Percentiles rank a stretch among this genome's conserved stretches.
phyloP scores from a whole-genome alignment of 2,113 vertebrate genomes.

The Noturus placidus region DNA sequence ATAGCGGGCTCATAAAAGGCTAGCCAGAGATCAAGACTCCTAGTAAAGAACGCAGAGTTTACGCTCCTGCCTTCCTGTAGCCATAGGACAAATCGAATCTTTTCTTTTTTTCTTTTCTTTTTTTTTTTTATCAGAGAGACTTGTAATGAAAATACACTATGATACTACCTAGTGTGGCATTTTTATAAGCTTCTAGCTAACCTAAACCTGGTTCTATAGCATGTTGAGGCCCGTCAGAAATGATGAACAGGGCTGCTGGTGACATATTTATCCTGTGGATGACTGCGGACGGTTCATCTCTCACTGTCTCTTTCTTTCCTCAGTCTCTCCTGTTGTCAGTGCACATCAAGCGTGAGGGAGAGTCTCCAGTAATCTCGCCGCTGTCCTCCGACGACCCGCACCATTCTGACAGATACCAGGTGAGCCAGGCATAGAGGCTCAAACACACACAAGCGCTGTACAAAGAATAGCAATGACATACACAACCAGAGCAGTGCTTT shows the following conservation, averaged over 20 bases:
- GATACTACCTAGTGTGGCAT: conserved; percentile 54
- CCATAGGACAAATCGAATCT: conserved; percentile 60
- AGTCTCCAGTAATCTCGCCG: conserved; percentile 94
- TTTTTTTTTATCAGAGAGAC: conserved; percentile 53
- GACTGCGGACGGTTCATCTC: conserved; percentile 38
- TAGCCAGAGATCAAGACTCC: conserved; percentile 52
- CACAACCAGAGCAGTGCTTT: conserved; percentile 14
- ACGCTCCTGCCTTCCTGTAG: conserved; percentile 38
- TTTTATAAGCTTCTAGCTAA: conserved; percentile 33
- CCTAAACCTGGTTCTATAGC: conserved; percentile 12
- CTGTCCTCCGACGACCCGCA: conserved; percentile 97
- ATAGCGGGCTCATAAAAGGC: conserved; percentile 73
- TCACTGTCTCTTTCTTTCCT: conserved; percentile 55
- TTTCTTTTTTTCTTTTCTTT: conserved; percentile 25
- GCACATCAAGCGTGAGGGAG: conserved; percentile 98
- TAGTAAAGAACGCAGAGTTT: conserved; percentile 54
- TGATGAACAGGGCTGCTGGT: conserved; percentile 35
- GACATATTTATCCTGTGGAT: conserved; percentile 39
- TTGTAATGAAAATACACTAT: conserved; percentile 45
- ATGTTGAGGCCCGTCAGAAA: not conserved
- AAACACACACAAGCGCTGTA: not conserved
- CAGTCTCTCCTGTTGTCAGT: conserved; percentile 96
- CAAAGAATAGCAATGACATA: not conserved
- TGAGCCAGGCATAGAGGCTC: conserved; percentile 62
- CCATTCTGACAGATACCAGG: conserved; percentile 99